Base-by-base conservation (phyloP, 2,113 vertebrate species). In the Morone chrysops region DNA sequence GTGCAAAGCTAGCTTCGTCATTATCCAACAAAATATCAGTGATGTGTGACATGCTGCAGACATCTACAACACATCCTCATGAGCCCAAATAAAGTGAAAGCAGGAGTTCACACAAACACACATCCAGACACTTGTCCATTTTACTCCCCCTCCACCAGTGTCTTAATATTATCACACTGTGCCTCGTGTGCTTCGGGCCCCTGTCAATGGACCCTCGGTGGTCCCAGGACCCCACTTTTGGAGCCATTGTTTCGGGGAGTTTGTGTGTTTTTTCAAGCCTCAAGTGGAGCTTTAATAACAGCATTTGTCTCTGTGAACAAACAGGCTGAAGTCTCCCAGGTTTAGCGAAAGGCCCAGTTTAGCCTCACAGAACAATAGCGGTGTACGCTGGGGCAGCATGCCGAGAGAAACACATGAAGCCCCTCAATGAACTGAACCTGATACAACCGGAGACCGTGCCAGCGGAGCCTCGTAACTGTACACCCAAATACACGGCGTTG, bases 291-390 rank as follows among this genome's bases (percentile, higher is more conserved):
- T 83, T 77, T 70, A 83, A 83, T 60, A 62, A 74, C 5, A 65
- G 8, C 65, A 50, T 78, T 86, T 69, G 83, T 85, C 63, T 61
- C n/a, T 2, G 17, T 9, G 63, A 69, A 76, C 85, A 77, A 72
- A 85, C 53, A 63, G 54, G 12, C 51, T 51, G 77, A n/a, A 36
- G 2, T 31, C 40, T 20, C 43, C 48, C 14, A 1, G 69, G 59
- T 70, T 61, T 16, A 80, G 72, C 74, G 45, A 20, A 75, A 83
- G 89, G 87, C 89, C 89, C 75, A 5, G 66, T 79, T 50, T 69
- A 70, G 85, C 82, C 74, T 51, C 45, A 8, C 74, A 25, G 81
- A 90, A 91, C 88, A 92, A 90, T 80, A 84, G 86, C 59, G 31
- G 56, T 69, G 45, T 57, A 31, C 67, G 25, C 20, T 0, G 41